phyloP scores from a whole-genome alignment of 2,888 invertebrate genomes.

The Callimorpha dominula region DNA sequence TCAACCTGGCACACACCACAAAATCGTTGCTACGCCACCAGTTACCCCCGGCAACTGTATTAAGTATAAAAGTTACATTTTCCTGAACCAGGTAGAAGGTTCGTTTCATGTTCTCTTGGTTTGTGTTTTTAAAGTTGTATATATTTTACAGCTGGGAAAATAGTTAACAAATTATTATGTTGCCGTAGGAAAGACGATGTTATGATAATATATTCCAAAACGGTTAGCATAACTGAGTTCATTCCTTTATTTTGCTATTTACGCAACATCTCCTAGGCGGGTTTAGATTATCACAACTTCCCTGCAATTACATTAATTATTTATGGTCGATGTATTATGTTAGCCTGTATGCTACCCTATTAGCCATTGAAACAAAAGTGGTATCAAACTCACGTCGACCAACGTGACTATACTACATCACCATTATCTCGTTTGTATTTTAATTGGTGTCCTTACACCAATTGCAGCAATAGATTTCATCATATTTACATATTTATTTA shows the following conservation, averaged over 20 bases:
- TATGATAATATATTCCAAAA: constrained; percentile 3
- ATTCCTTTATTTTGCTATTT: background rate
- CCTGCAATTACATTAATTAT: background rate
- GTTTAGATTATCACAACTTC: background rate
- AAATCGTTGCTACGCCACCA: background rate
- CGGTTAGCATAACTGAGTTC: background rate
- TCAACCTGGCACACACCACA: background rate
- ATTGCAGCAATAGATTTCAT: background rate
- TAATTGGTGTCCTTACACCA: background rate
- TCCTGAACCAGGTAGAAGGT: background rate
- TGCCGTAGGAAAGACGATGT: background rate
- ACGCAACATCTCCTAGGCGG: background rate
- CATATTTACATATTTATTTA: background rate
- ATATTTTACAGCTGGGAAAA: constrained; percentile 8
- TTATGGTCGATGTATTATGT: background rate
- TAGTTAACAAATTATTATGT: background rate
- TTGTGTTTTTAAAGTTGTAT: constrained; percentile 3
- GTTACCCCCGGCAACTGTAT: background rate
- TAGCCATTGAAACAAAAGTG: background rate
- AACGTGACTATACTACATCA: background rate
- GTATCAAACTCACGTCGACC: background rate
- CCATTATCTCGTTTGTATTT: background rate
- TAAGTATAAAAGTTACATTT: background rate
- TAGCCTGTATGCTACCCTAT: too few species aligned
- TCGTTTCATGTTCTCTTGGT: background rate